phyloP scores from a whole-genome alignment of 2,113 vertebrate genomes.

The Urocitellus parryii region DNA sequence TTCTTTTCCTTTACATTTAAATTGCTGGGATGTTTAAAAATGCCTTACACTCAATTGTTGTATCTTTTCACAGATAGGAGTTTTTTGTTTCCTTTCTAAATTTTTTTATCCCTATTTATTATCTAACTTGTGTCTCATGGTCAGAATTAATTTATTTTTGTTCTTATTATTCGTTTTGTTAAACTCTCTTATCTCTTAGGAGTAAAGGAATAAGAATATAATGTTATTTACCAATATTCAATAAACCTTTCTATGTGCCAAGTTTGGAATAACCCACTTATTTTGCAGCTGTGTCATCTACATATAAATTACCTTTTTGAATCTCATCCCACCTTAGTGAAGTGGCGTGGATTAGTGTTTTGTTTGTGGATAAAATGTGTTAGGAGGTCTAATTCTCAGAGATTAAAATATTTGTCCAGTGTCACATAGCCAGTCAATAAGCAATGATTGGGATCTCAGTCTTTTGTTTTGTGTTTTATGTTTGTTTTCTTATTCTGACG shows the following conservation, averaged over 20 bases:
- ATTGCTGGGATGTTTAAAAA: conserved; percentile 23
- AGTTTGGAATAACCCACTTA: conserved; percentile 46
- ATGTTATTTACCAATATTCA: neutral
- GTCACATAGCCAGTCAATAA: neutral
- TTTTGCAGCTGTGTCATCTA: conserved; percentile 39
- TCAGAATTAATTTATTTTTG: conserved; percentile 45
- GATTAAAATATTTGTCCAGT: neutral
- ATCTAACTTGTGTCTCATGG: conserved; percentile 43
- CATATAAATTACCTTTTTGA: conserved; percentile 42
- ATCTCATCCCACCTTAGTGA: conserved; percentile 43
- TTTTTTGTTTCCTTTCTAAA: neutral
- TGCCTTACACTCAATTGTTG: neutral
- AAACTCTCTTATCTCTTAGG: neutral
- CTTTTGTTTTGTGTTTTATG: neutral
- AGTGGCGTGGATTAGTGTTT: conserved; percentile 25
- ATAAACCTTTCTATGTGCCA: neutral
- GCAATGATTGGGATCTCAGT: neutral
- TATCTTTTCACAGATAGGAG: neutral
- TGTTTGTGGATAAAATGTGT: conserved; percentile 52
- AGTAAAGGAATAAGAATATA: conserved; percentile 6
- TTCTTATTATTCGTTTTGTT: conserved; percentile 34
- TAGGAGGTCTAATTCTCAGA: conserved; percentile 34
- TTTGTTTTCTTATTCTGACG: neutral
- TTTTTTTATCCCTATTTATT: conserved; percentile 42
- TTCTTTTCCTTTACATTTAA: neutral